Conservation (phyloP, 2,113 vertebrate genomes). For the Corythornis vintsioides region DNA sequence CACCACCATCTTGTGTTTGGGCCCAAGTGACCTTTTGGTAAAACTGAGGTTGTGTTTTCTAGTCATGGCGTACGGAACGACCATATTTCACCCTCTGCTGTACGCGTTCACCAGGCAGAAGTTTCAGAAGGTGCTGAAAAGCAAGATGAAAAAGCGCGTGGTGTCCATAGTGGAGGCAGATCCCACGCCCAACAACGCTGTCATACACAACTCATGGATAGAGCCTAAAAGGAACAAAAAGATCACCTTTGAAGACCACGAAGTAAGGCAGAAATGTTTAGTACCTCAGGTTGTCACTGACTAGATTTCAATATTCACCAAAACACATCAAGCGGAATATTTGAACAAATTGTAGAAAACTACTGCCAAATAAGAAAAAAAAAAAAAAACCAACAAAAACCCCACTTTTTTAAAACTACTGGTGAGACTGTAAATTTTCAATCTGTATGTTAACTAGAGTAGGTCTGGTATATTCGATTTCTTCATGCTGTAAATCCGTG, state of each 20-base stretch:
- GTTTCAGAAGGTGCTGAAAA: constrained; percentile 98
- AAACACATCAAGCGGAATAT: constrained; percentile 42
- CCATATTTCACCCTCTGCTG: constrained; percentile 95
- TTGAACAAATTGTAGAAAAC: constrained; percentile 65
- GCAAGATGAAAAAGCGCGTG: constrained; percentile 99
- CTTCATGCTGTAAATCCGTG: constrained; percentile 78
- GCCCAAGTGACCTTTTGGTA: constrained; percentile 92
- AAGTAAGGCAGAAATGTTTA: constrained; percentile 90
- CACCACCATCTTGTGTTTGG: constrained; percentile 92
- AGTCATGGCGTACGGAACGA: constrained; percentile 98
- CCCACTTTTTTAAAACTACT: constrained; percentile 62
- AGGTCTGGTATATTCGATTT: constrained; percentile 78
- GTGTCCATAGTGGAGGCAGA: constrained; percentile 98
- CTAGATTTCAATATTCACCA: constrained; percentile 73
- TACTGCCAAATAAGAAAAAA: constrained; percentile 77
- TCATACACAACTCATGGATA: constrained; percentile 99
- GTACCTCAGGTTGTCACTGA: constrained; percentile 87
- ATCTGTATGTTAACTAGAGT: constrained; percentile 76
- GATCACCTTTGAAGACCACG: constrained; percentile 90
- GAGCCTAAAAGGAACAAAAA: constrained; percentile 97
- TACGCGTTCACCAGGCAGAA: constrained; percentile 98
- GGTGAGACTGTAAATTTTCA: constrained; percentile 77
- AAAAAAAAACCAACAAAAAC: too few relatives aligned
- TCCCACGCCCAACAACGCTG: constrained; percentile 91
- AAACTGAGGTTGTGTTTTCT: constrained; percentile 95